Base-by-base conservation (phyloP, 2,797 vertebrate genomes). In the Melanotaenia nigrans region DNA sequence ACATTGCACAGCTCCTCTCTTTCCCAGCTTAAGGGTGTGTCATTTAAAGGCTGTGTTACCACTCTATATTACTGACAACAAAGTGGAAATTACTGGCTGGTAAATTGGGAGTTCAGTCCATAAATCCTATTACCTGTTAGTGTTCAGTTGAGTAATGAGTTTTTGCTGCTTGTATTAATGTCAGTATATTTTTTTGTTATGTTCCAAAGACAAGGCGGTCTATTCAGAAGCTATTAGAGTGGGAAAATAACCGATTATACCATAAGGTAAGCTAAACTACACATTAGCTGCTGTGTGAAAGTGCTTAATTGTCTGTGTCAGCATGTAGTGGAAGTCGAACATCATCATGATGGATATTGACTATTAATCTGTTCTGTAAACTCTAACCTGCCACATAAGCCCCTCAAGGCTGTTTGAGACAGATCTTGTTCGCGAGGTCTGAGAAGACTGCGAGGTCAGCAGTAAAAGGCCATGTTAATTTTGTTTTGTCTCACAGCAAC, bases 181-280 rank as follows among this genome's bases (percentile, higher is more conserved):
- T 24, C 22, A 9, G 36, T 32, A 14, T 49, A 54, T 81, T 32
- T 61, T 84, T 64, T 77, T 10, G 51, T 71, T 22, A 81, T 59
- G 84, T 35, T 79, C 87, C 71, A 68, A 93, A 99, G 98, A 99
- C 97, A 65, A 96, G 97, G 94, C 94, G 97, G 90, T 99, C 98
- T 55, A 97, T 99, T 93, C 97, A 99, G 92, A 99, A 99, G 92
- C 92, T 99, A 85, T 85, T 99, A 95, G 97, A 99, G 92, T 99
- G 97, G 98, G 98, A 99, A 93, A 99, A 99, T 93, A 98, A 99
- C 94, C 91, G 97, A 92, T 92, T 99, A 85, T 99, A 99, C 94
- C 97, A 99, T 90, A 99, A 99, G 97, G 98, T 99, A 95, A 96
- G 36, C 58, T 5, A 53, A 28, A 73, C 42, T 73, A 36, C 42